These are phyloP conservation scores for rat (Rattus norvegicus) DNA, from an alignment of 2,113 vertebrate species.

Conservation along the genomic window GRCr8 NC_086019.1:208317501-208318000, in stretches of 20 bases:
- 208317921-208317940: fast-evolving
- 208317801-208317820: fast-evolving
- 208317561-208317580: too few relatives aligned
- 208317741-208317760: background rate
- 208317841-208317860: background rate
- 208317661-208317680: background rate
- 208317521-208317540: background rate
- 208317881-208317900: background rate
- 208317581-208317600: background rate
- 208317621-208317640: background rate
- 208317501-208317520: background rate
- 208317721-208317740: background rate
- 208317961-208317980: fast-evolving
- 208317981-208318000: fast-evolving
- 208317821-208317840: background rate
- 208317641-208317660: background rate
- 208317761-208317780: background rate
- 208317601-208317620: background rate
- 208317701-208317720: background rate
- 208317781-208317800: background rate
- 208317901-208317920: background rate
- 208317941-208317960: background rate
- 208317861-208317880: background rate
- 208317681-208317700: background rate
- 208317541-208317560: background rate